These are phyloP conservation scores for Xenopus borealis DNA, from an alignment of 2,113 vertebrate genomes.

Conservation along the genomic window DNA sequence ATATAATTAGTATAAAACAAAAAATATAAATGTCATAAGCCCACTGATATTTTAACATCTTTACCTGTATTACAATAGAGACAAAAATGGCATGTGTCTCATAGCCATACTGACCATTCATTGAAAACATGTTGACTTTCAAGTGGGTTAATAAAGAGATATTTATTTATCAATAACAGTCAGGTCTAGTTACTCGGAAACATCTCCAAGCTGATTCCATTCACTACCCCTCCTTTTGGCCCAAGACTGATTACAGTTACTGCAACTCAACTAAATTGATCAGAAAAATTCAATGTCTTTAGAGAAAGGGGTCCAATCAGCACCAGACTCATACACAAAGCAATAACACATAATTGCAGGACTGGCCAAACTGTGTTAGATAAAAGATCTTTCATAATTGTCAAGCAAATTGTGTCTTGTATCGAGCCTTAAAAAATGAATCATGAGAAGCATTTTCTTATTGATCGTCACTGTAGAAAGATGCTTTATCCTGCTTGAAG, in stretches of 20 bases:
- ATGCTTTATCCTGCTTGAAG: conserved; percentile 36
- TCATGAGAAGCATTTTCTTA: conserved; percentile 48
- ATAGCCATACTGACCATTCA: not conserved
- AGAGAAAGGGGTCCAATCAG: conserved; percentile 25
- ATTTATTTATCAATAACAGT: conserved; percentile 31
- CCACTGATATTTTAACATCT: too few relatives aligned
- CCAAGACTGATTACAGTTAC: conserved; percentile 33
- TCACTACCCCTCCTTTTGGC: conserved; percentile 6
- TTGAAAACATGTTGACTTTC: not conserved
- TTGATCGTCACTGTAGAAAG: conserved; percentile 43
- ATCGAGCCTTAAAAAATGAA: conserved; percentile 46
- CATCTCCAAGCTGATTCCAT: conserved; percentile 28
- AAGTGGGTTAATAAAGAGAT: conserved; percentile 34
- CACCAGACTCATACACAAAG: conserved; percentile 26
- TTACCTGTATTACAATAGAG: too few relatives aligned
- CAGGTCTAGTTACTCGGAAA: conserved; percentile 42
- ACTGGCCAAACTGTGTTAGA: conserved; percentile 42
- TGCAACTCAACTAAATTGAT: conserved; percentile 35
- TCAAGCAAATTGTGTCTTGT: conserved; percentile 46
- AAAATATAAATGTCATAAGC: too few relatives aligned
- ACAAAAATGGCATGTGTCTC: too few relatives aligned
- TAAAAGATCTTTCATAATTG: conserved; percentile 48
- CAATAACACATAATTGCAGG: conserved; percentile 46
- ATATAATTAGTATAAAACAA: too few relatives aligned
- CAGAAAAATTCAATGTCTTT: conserved; percentile 38